Evolutionary conservation across 2,888 invertebrate genomes (phyloP), one percentile per base, ranked within the genome.

Genomic region (Thereva unica): DNA sequence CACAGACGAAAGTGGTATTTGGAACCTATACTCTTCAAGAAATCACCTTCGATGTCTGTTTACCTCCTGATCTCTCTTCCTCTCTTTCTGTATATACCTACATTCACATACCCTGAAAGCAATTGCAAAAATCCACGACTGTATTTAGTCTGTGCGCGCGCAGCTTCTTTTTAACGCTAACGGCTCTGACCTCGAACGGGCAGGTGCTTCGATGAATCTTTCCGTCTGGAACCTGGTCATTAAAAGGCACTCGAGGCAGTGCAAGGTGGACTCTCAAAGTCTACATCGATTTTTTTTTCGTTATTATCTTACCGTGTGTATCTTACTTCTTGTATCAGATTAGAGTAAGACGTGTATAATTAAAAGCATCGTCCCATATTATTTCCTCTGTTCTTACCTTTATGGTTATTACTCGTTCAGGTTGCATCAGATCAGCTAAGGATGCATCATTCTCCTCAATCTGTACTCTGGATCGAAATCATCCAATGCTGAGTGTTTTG

Each of bases 311-410:
- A 10, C 49, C 35, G 50, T 12, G n/a, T 41, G 41, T 50, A 50
- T 40, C 37, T 50, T 40, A 41, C 50, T 49, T 9, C 61, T 61
- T 35, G 50, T 37, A 61, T 61, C 50, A 40, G 61, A 61, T 61
- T 59, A 59, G 61, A 23, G 59, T 41, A 61, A 61, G 50, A 61
- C 49, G 41, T 41, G 61, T 50, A 61, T 61, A 61, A 61, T 61
- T 61, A 61, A 61, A 61, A 61, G 50, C 61, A 50, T 50, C 50
- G 61, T 7, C 42, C 61, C 53, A 34, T 61, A 9, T 23, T 50
- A 50, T 50, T 61, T 41, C 34, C 6, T 23, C 50, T 50, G 23
- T 23, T 49, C 50, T 34, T 38, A 38, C 12, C 49, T 47, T 59
- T 59, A 59, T 47, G 49, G 59, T 47, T 47, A 49, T 59, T 59